phyloP scores from a whole-genome alignment of 1,140 invertebrate species.

The Neodiprion virginianus region DNA sequence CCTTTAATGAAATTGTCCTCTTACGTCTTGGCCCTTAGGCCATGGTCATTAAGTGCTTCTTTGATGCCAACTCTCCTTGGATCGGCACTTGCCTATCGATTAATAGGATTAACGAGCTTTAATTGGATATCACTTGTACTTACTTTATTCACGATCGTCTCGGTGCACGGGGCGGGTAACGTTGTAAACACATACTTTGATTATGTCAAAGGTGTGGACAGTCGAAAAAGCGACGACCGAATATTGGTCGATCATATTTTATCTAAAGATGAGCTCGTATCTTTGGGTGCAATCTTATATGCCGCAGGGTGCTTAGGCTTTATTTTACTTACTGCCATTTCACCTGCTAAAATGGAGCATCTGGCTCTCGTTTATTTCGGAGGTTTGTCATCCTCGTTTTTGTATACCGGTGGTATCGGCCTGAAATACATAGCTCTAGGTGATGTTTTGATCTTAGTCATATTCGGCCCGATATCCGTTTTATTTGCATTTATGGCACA shows the following conservation, averaged over 20 bases:
- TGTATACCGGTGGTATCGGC: slow-evolving; percentile 93
- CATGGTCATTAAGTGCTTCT: slow-evolving; percentile 93
- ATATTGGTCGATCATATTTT: slow-evolving; percentile 92
- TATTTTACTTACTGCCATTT: slow-evolving; percentile 78
- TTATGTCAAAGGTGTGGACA: slow-evolving; percentile 92
- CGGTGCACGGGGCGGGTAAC: slow-evolving; percentile 94
- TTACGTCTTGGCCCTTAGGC: slow-evolving; percentile 85
- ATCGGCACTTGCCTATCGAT: slow-evolving; percentile 84
- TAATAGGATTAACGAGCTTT: slow-evolving; percentile 71
- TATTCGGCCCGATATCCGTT: slow-evolving; percentile 95
- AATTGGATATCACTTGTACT: slow-evolving; percentile 80
- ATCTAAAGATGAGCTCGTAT: slow-evolving; percentile 84
- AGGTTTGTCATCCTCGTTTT: slow-evolving; percentile 92
- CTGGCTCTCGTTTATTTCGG: slow-evolving; percentile 94
- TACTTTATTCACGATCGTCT: slow-evolving; percentile 84
- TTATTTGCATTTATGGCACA: slow-evolving; percentile 93
- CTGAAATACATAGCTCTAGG: slow-evolving; percentile 93
- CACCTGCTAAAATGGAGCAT: slow-evolving; percentile 92
- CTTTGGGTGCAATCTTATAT: slow-evolving; percentile 87
- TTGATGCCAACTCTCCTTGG: slow-evolving; percentile 89
- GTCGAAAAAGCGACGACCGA: slow-evolving; percentile 89
- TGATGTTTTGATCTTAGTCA: slow-evolving; percentile 88
- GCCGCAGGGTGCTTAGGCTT: slow-evolving; percentile 89
- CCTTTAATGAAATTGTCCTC: slow-evolving; percentile 85
- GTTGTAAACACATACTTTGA: slow-evolving; percentile 98